A percentile compares a stretch with the other conserved stretches of the same genome.
These are phyloP conservation scores for Rhamphomyia laevipes DNA, from an alignment of 2,888 invertebrate species.

Conservation along the genomic window DNA sequence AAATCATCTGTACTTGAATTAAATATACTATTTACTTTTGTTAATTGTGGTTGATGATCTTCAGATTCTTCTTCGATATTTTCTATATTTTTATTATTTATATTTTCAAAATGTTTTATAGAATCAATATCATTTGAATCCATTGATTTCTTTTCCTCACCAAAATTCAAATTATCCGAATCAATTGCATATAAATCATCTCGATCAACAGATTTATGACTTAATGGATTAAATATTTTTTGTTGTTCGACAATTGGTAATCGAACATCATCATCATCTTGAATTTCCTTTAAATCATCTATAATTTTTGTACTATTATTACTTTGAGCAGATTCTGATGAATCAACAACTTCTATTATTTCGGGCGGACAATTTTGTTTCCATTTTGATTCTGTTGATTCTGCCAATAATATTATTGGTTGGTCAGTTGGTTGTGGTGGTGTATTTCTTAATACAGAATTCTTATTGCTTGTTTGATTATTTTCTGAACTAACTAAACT, in stretches of 20 bases:
- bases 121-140: neutral
- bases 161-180: conserved; percentile 1
- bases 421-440: neutral
- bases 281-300: neutral
- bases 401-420: too few species aligned
- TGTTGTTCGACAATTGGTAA: neutral
- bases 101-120: neutral
- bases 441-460: neutral
- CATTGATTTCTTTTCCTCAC: neutral
- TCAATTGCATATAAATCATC: conserved; percentile 1
- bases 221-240: neutral
- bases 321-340: conserved; percentile 1
- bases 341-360: neutral
- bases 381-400: neutral
- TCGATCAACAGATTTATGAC: neutral
- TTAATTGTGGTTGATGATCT: conserved; percentile 8
- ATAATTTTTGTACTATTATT: neutral
- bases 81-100: neutral
- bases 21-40: conserved; percentile 4
- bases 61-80: neutral
- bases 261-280: neutral
- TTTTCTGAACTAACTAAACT: too few species aligned
- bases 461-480: neutral
- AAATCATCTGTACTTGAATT: conserved; percentile 8
- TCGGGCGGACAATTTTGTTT: neutral